phyloP scores from a whole-genome alignment of 2,797 vertebrate species.

The Pantherophis vulpinus region DNA sequence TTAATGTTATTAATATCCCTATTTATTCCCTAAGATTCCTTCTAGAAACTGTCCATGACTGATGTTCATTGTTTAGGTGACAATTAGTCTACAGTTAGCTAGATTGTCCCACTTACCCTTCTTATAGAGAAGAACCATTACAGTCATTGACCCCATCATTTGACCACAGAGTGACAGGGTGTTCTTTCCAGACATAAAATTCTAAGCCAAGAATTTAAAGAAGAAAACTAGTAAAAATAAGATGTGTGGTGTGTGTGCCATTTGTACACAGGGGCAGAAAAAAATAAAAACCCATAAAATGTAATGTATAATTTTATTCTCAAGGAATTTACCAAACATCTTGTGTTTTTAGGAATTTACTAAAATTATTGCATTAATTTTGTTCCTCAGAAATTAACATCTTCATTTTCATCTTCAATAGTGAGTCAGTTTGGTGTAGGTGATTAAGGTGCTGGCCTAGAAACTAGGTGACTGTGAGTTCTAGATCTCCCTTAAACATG shows the following conservation, averaged over 20 bases:
- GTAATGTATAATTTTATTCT: neutral
- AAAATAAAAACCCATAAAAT: neutral
- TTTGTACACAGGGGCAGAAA: neutral
- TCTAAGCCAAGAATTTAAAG: neutral
- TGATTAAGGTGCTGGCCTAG: neutral
- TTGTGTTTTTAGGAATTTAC: neutral
- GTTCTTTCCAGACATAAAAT: neutral
- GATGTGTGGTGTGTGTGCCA: neutral
- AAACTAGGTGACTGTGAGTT: neutral
- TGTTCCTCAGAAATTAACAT: neutral
- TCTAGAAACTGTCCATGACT: neutral
- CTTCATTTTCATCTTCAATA: neutral
- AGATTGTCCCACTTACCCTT: neutral
- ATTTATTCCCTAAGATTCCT: neutral
- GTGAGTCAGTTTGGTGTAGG: neutral
- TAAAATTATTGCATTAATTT: neutral
- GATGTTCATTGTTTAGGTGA: neutral
- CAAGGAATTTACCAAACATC: neutral
- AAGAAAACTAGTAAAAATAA: neutral
- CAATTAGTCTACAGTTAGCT: neutral
- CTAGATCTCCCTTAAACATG: neutral
- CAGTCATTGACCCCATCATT: neutral
- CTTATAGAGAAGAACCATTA: neutral
- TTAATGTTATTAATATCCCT: neutral
- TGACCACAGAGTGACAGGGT: neutral